phyloP scores from a whole-genome alignment of 2,888 invertebrate genomes.

The Amphipyra berbera region DNA sequence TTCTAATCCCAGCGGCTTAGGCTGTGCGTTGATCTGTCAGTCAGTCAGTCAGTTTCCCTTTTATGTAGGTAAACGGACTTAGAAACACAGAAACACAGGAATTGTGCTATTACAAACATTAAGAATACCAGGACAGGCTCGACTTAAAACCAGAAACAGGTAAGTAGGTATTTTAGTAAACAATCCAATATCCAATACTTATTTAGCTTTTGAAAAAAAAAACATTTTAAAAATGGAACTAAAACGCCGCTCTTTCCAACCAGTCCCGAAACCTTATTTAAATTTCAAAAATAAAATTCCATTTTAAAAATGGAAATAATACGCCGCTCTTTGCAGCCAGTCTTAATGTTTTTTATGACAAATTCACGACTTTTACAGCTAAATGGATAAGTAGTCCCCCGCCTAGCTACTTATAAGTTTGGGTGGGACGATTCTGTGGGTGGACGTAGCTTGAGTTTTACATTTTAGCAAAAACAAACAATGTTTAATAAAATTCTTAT shows the following conservation, averaged over 20 bases:
- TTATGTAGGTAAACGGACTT: no score
- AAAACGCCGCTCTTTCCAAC: slow-evolving; percentile 1
- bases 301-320: slow-evolving; percentile 9
- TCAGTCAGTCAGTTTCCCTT: no score
- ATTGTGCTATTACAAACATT: no score
- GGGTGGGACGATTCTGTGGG: neutral
- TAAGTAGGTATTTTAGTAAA: no score
- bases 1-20: no score
- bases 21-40: no score
- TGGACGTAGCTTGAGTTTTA: neutral
- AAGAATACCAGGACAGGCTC: no score
- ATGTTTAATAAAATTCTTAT: neutral
- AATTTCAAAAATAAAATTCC: neutral
- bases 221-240: slow-evolving; percentile 9
- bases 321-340: slow-evolving; percentile 6
- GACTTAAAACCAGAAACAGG: no score
- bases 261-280: neutral
- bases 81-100: no score
- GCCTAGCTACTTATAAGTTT: neutral
- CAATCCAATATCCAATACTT: no score
- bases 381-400: slow-evolving; percentile 39
- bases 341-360: slow-evolving; percentile 35
- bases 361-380: slow-evolving; percentile 36
- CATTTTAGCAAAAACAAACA: neutral
- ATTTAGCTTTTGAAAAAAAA: neutral